phyloP scores from a whole-genome alignment of 1,140 invertebrate genomes.

The Rhopalosiphum maidis region DNA sequence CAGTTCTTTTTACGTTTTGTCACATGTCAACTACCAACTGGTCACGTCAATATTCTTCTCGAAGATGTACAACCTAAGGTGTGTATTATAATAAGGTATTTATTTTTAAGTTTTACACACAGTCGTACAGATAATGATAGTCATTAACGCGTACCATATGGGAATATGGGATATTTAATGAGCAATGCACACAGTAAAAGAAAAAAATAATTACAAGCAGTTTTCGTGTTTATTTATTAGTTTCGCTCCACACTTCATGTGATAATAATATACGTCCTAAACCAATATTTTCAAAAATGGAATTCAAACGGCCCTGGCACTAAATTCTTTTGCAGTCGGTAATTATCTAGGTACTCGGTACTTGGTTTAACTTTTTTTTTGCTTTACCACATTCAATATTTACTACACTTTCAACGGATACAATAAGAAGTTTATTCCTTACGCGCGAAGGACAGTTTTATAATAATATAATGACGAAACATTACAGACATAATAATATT shows the following conservation, averaged over 20 bases:
- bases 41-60: neutral
- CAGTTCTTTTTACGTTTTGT: constrained; percentile 14
- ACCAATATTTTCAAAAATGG: neutral
- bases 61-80: neutral
- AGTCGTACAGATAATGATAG: neutral
- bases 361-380: neutral
- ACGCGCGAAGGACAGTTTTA: neutral
- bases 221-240: constrained; percentile 3
- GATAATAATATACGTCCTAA: neutral
- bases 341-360: neutral
- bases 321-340: neutral
- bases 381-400: neutral
- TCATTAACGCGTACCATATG: neutral
- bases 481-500: constrained; percentile 9
- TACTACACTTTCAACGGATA: neutral
- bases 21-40: neutral
- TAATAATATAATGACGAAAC: constrained; percentile 18
- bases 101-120: neutral
- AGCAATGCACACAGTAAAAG: neutral
- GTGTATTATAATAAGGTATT: constrained; percentile 1
- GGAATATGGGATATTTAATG: neutral
- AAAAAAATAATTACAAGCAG: neutral
- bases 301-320: neutral
- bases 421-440: neutral
- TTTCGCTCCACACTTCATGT: neutral